Evolutionary conservation across 2,797 vertebrate species (phyloP).

Genomic region (Hemitrygon akajei): DNA sequence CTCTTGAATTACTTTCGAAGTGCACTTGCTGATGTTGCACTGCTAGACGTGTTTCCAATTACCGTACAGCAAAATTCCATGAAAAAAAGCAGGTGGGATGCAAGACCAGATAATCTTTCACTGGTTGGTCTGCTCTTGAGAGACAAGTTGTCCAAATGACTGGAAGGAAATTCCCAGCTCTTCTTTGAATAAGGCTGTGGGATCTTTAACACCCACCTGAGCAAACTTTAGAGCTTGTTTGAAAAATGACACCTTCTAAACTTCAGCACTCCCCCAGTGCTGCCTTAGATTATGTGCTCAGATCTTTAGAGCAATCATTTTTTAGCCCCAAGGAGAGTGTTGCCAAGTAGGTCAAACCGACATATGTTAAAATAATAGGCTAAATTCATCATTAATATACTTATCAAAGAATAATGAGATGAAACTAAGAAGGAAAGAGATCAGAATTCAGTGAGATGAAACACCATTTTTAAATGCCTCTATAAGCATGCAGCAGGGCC

Average conservation of each 20-base stretch:
- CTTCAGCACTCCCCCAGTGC: not conserved
- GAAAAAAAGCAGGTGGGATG: no score
- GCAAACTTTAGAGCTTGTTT: not conserved
- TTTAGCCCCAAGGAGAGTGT: not conserved
- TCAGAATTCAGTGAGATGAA: not conserved
- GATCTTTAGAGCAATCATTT: not conserved
- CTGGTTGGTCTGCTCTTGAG: not conserved
- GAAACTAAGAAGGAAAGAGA: constrained; percentile 14
- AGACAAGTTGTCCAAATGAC: not conserved
- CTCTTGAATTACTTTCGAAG: not conserved
- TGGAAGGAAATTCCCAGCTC: not conserved
- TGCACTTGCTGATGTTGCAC: not conserved
- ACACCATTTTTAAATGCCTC: not conserved
- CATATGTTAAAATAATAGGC: not conserved
- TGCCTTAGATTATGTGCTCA: not conserved
- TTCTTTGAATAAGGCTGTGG: not conserved
- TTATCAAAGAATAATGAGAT: not conserved
- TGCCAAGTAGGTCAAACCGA: not conserved
- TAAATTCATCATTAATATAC: not conserved
- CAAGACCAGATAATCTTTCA: not conserved
- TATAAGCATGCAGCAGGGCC: not conserved
- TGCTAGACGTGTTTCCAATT: not conserved
- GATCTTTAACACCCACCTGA: not conserved
- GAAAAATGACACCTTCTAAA: not conserved
- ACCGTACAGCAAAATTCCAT: not conserved